These are phyloP conservation scores for Poecilobothrus nobilitatus DNA, from an alignment of 2,888 invertebrate genomes.

Conservation along the genomic window DNA sequence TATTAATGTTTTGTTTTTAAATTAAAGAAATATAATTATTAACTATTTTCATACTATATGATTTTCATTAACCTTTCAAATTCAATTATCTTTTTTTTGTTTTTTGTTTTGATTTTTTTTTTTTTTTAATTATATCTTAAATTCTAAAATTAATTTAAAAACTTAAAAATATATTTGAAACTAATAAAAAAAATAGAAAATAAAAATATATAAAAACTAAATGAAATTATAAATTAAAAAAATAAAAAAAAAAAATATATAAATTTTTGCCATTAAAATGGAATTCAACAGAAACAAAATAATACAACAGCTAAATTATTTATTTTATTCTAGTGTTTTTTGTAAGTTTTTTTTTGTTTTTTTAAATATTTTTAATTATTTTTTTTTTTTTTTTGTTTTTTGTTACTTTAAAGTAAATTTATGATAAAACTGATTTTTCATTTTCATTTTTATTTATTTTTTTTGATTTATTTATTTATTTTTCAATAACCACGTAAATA, in stretches of 20 bases:
- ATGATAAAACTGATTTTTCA: background rate
- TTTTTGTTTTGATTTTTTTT: too few species aligned
- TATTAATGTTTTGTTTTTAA: too few species aligned
- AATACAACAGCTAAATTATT: background rate
- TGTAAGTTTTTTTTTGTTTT: background rate
- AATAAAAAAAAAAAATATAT: background rate
- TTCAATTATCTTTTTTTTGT: too few species aligned
- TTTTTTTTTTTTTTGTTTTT: too few species aligned
- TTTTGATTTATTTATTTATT: too few species aligned
- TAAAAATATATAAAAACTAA: background rate
- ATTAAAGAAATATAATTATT: too few species aligned
- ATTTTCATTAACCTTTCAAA: too few species aligned
- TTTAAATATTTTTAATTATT: background rate
- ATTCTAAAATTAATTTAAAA: background rate
- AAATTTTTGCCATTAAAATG: constrained; percentile 1
- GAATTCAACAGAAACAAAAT: constrained; percentile 6
- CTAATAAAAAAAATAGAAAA: background rate
- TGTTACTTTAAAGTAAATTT: background rate
- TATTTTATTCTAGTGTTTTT: background rate
- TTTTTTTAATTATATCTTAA: background rate
- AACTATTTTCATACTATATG: too few species aligned
- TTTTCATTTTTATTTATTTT: too few species aligned
- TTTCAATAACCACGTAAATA: constrained; percentile 4
- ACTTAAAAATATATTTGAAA: background rate
- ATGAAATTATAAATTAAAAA: background rate